Evolutionary conservation across 1,140 invertebrate species (phyloP).

Genomic region (Scaptomyza pallida): DNA sequence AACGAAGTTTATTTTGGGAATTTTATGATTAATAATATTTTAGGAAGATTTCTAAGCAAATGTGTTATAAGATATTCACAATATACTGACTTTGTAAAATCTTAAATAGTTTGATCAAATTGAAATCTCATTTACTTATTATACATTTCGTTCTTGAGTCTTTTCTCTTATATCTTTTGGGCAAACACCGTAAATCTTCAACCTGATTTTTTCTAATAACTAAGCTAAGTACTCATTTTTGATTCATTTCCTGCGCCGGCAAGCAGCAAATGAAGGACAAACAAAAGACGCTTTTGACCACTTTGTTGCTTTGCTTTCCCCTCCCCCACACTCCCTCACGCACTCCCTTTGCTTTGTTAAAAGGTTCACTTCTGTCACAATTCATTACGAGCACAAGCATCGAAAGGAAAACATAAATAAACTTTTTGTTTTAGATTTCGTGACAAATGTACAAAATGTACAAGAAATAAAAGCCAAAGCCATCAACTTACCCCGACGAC

Average conservation of each 20-base stretch:
- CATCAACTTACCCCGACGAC: constrained; percentile 46
- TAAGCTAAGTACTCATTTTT: not conserved
- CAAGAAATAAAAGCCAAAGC: constrained; percentile 31
- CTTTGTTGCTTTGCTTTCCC: constrained; percentile 25
- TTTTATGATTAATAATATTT: not conserved
- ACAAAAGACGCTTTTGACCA: constrained; percentile 60
- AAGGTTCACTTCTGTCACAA: constrained; percentile 51
- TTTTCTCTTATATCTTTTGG: not conserved
- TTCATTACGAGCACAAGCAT: constrained; percentile 60
- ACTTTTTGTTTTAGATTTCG: constrained; percentile 76
- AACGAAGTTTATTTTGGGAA: constrained; percentile 35
- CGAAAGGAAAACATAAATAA: constrained; percentile 63
- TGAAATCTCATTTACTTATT: too few species aligned
- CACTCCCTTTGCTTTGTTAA: constrained; percentile 21
- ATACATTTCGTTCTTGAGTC: too few species aligned
- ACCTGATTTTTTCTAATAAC: constrained; percentile 4
- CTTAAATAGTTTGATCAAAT: too few species aligned
- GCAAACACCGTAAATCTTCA: not conserved
- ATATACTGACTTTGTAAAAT: too few species aligned
- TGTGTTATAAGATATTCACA: too few species aligned
- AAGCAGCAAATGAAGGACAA: constrained; percentile 58
- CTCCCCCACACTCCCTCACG: too few species aligned
- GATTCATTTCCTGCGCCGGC: not conserved
- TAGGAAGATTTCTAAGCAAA: not conserved
- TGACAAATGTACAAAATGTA: constrained; percentile 72